Evolutionary conservation across 2,797 vertebrate genomes (phyloP).

Genomic region (Molossus alvarezi): DNA sequence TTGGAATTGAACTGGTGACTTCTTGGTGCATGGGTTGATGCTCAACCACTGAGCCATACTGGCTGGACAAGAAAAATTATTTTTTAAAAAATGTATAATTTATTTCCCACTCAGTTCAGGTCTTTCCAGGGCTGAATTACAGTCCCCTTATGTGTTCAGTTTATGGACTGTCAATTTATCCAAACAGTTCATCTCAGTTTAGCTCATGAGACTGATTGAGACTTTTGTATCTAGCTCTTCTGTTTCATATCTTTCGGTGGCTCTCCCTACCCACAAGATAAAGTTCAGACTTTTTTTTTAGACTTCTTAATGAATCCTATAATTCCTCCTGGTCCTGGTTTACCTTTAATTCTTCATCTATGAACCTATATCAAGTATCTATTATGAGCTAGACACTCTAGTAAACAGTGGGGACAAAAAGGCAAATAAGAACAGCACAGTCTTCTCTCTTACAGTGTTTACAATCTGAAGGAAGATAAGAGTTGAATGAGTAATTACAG

Average conservation of each 20-base stretch:
- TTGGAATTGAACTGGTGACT: too few species aligned
- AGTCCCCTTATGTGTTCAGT: background rate
- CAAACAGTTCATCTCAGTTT: background rate
- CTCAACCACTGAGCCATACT: too few species aligned
- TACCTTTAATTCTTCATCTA: conserved; percentile 12
- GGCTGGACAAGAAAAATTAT: too few species aligned
- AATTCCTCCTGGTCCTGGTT: background rate
- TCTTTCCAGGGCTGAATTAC: background rate
- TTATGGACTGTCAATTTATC: background rate
- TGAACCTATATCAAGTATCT: background rate
- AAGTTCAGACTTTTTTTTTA: conserved; percentile 12
- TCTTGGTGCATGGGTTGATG: too few species aligned
- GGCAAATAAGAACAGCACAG: background rate
- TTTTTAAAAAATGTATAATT: background rate
- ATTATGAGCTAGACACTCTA: background rate
- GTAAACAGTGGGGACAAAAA: background rate
- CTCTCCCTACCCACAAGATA: background rate
- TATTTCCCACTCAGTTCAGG: background rate
- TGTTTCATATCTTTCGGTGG: background rate
- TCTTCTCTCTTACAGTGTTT: background rate
- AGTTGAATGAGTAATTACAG: background rate
- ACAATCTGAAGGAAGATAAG: background rate
- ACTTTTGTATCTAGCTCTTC: background rate
- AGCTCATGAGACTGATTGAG: background rate
- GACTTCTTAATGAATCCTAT: background rate